Conservation (phyloP, 2,888 invertebrate species). For the Stenichneumon culpator region DNA sequence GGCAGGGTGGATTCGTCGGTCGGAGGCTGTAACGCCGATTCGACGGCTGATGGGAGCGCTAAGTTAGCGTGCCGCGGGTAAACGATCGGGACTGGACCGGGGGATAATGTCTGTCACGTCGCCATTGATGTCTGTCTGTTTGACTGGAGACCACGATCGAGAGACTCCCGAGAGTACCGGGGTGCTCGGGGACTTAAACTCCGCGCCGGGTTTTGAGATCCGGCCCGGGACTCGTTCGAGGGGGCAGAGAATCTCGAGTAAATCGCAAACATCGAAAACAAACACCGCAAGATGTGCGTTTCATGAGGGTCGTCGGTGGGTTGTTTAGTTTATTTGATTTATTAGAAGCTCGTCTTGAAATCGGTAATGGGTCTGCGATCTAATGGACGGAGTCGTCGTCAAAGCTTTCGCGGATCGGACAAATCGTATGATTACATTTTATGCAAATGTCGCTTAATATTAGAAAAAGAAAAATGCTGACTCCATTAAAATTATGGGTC, state of each 20-base stretch:
- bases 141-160: constrained; percentile 46
- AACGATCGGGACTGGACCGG: constrained; percentile 44
- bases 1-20: constrained; percentile 54
- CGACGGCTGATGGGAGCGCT: constrained; percentile 38
- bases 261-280: constrained; percentile 36
- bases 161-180: constrained; percentile 36
- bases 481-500: background rate
- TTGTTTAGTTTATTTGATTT: constrained; percentile 11
- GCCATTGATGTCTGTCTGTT: constrained; percentile 56
- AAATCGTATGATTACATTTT: background rate
- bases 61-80: constrained; percentile 46
- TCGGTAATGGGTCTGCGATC: background rate
- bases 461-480: background rate
- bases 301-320: background rate
- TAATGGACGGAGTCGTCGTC: background rate
- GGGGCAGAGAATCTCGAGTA: background rate
- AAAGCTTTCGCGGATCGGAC: too few species aligned
- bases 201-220: constrained; percentile 9
- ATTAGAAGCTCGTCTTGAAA: background rate
- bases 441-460: background rate
- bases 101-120: constrained; percentile 54
- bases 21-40: constrained; percentile 28
- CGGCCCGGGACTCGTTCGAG: background rate
- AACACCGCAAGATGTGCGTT: constrained; percentile 27
- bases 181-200: constrained; percentile 12